Evolutionary conservation across 2,888 invertebrate species (phyloP).

Genomic region (Cenopis cana): DNA sequence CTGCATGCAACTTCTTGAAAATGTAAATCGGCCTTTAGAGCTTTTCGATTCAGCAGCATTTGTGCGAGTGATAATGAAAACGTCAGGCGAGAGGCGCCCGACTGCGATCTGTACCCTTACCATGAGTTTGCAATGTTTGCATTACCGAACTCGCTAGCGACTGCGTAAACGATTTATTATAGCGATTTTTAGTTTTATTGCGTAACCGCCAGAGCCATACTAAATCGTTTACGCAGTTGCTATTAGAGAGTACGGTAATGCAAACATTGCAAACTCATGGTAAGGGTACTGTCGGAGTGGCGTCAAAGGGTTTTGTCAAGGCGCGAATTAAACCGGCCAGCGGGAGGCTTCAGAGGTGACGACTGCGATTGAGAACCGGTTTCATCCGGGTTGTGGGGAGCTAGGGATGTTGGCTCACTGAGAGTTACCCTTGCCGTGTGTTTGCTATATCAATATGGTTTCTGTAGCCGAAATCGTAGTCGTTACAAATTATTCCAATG

Average conservation of each 20-base stretch:
- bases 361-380: constrained; percentile 66
- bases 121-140: too few relatives aligned
- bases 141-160: too few relatives aligned
- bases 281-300: constrained; percentile 75
- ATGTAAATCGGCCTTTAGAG: background rate
- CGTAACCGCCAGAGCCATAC: too few relatives aligned
- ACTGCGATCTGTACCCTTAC: constrained; percentile 77
- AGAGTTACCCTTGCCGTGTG: constrained; percentile 11
- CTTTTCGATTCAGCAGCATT: constrained; percentile 40
- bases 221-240: too few relatives aligned
- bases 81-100: constrained; percentile 76
- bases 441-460: background rate
- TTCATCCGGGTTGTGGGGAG: constrained; percentile 50
- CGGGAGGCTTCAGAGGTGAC: constrained; percentile 70
- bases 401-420: constrained; percentile 22
- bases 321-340: constrained; percentile 80
- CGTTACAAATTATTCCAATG: too few relatives aligned
- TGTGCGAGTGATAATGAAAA: constrained; percentile 68
- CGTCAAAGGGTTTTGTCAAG: constrained; percentile 80
- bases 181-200: too few relatives aligned
- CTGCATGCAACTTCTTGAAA: background rate
- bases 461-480: background rate
- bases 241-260: too few relatives aligned
- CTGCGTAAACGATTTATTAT: too few relatives aligned
- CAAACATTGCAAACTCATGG: too few relatives aligned